Conservation (phyloP, 2,113 vertebrate species). For the Mus musculus region GRCm39 chr2:136492001-136492500, state of each 20-base stretch:
- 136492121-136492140: background rate
- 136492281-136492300: background rate
- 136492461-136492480: background rate
- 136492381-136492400: background rate
- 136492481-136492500: background rate
- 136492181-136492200: background rate
- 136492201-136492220: background rate
- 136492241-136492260: background rate
- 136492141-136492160: no score
- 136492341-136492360: background rate
- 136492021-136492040: background rate
- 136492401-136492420: background rate
- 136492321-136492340: background rate
- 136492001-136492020: background rate
- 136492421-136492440: background rate
- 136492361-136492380: background rate
- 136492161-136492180: background rate
- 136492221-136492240: conserved; percentile 16
- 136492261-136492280: background rate
- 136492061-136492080: background rate
- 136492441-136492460: background rate
- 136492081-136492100: background rate
- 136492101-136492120: background rate
- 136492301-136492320: conserved; percentile 13
- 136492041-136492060: conserved; percentile 4